These are phyloP conservation scores for Sesia apiformis DNA, from an alignment of 2,888 invertebrate species.

Conservation along the genomic window DNA sequence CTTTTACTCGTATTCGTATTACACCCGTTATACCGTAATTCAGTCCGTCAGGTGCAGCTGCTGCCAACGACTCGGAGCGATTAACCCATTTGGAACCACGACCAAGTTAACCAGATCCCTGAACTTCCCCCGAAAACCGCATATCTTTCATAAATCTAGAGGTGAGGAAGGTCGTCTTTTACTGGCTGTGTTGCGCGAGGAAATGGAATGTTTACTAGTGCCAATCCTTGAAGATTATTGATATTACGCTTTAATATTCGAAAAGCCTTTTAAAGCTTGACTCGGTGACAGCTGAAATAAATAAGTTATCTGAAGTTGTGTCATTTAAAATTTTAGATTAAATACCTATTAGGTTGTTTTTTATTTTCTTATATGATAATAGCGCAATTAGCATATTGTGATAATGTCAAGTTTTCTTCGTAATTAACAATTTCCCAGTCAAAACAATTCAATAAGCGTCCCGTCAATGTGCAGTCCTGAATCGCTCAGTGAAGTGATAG, in stretches of 20 bases:
- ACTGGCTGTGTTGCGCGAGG: constrained; percentile 26
- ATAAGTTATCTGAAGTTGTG: constrained; percentile 5
- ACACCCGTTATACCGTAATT: constrained; percentile 54
- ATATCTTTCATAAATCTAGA: constrained; percentile 7
- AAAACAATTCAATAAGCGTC: too few species aligned
- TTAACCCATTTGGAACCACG: constrained; percentile 55
- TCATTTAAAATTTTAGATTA: background rate
- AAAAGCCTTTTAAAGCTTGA: constrained; percentile 2
- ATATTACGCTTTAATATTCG: constrained; percentile 25
- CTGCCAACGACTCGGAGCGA: constrained; percentile 53
- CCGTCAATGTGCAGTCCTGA: too few species aligned
- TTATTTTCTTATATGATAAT: too few species aligned
- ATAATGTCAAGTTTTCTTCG: too few species aligned
- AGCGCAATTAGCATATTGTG: too few species aligned
- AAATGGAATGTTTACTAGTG: constrained; percentile 48
- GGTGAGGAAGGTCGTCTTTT: constrained; percentile 18
- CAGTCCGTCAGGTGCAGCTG: constrained; percentile 68
- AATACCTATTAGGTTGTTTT: too few species aligned
- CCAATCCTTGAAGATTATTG: constrained; percentile 57
- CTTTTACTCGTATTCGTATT: constrained; percentile 37
- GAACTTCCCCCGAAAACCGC: constrained; percentile 9
- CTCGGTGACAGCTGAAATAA: constrained; percentile 1
- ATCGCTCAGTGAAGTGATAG: too few species aligned
- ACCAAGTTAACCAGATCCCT: constrained; percentile 1
- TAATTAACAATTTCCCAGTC: too few species aligned